A percentile compares a stretch with the other conserved stretches of the same genome.
phyloP scores from a whole-genome alignment of 2,888 invertebrate species.

The Hesperia comma region DNA sequence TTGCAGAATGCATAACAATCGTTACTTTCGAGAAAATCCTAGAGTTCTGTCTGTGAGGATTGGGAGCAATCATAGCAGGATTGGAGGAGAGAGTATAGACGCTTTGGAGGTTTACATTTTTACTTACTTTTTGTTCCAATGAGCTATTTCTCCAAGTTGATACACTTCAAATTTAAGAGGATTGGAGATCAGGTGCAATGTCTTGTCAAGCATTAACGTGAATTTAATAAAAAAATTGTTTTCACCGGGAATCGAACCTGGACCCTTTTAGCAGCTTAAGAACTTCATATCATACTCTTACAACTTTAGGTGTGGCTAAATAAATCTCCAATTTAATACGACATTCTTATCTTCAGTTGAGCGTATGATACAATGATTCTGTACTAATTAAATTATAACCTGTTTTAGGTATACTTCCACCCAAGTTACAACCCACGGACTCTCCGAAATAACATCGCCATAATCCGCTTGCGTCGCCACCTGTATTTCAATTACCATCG shows the following conservation, averaged over 20 bases:
- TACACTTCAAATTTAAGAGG: conserved; percentile 38
- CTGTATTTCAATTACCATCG: conserved; percentile 59
- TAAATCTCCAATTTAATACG: no score
- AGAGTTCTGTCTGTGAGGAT: conserved; percentile 62
- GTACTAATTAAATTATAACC: no score
- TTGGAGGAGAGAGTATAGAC: conserved; percentile 68
- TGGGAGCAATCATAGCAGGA: conserved; percentile 75
- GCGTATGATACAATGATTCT: no score
- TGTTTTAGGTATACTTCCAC: conserved; percentile 69
- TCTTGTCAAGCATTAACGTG: no score
- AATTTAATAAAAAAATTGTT: no score
- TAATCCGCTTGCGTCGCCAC: conserved; percentile 63
- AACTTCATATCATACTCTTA: no score
- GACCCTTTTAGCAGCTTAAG: no score
- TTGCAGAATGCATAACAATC: conserved; percentile 73
- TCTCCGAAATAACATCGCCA: conserved; percentile 65
- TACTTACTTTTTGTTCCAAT: neutral
- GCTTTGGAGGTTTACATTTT: conserved; percentile 61
- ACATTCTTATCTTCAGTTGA: no score
- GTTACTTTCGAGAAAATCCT: conserved; percentile 75
- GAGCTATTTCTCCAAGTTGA: neutral
- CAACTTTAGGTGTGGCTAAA: no score
- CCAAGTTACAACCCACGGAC: conserved; percentile 70
- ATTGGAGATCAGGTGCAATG: no score
- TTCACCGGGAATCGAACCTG: no score